Percentiles rank a stretch among this genome's conserved stretches.
Conservation (phyloP, 2,113 vertebrate species). For the Labrus mixtus region DNA sequence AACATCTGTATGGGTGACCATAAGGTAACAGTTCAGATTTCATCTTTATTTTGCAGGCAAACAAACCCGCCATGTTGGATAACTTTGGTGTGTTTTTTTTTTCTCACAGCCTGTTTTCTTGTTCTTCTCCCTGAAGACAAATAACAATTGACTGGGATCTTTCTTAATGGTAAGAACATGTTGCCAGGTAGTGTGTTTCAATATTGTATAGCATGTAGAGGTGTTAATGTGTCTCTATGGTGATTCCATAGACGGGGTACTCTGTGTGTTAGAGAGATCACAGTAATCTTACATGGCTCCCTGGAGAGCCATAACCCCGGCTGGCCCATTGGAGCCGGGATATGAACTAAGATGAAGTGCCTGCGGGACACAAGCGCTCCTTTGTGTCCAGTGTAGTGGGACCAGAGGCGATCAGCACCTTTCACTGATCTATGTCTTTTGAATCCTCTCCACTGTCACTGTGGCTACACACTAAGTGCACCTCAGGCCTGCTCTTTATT, state of each 20-base stretch:
- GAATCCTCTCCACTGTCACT: slow-evolving; percentile 71
- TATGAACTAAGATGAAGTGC: slow-evolving; percentile 79
- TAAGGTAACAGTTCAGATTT: slow-evolving; percentile 76
- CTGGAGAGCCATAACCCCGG: slow-evolving; percentile 68
- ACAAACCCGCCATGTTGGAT: background rate
- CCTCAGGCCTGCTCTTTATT: slow-evolving; percentile 66
- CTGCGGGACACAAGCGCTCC: slow-evolving; percentile 60
- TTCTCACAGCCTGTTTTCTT: slow-evolving; percentile 84
- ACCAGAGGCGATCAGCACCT: slow-evolving; percentile 64
- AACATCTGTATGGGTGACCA: slow-evolving; percentile 89
- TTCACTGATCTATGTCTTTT: slow-evolving; percentile 78
- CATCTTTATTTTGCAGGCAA: background rate
- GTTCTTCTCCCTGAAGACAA: slow-evolving; percentile 83
- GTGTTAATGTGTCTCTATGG: slow-evolving; percentile 1
- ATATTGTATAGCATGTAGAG: background rate
- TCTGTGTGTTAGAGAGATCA: slow-evolving; percentile 55
- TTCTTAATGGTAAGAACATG: slow-evolving; percentile 64
- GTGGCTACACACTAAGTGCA: slow-evolving; percentile 55
- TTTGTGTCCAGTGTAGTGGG: slow-evolving; percentile 71
- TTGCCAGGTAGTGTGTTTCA: slow-evolving; percentile 26
- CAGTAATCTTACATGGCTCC: slow-evolving; percentile 66
- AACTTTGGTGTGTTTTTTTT: slow-evolving; percentile 26
- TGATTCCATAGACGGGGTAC: slow-evolving; percentile 22
- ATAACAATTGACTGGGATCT: slow-evolving; percentile 66
- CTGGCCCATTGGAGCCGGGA: slow-evolving; percentile 51